Conservation (phyloP, 30 jellyfish, hydroid and myxozoan species). For the Morbakka virulenta region DNA sequence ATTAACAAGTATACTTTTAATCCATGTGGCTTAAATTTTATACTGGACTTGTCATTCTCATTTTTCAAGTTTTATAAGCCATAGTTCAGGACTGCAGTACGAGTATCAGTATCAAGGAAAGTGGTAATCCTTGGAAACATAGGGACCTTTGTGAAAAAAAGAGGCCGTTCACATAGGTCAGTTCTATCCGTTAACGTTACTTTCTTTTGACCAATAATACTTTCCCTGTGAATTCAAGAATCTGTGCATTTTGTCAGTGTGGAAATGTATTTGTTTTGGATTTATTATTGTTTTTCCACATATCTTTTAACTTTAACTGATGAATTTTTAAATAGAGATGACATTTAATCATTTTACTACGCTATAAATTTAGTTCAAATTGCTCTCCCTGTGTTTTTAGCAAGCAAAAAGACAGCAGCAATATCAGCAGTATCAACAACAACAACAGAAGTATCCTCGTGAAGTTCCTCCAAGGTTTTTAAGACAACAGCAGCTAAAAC, state of each 20-base stretch:
- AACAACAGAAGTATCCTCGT: slow-evolving; percentile 95
- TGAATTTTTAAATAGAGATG: too few species aligned
- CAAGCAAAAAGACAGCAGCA: slow-evolving; percentile 71
- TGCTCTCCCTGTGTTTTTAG: slow-evolving; percentile 2
- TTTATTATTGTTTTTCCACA: too few species aligned
- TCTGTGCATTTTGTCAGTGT: not conserved
- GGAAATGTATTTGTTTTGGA: slow-evolving; percentile 1
- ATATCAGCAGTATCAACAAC: slow-evolving; percentile 92
- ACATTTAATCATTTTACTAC: not conserved
- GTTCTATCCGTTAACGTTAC: not conserved
- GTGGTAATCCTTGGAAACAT: too few species aligned
- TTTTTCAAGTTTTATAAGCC: too few species aligned
- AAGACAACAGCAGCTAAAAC: slow-evolving; percentile 85
- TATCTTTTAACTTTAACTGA: too few species aligned
- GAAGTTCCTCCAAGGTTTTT: slow-evolving; percentile 97
- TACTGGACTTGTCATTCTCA: too few species aligned
- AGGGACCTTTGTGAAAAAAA: too few species aligned
- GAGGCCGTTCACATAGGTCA: too few species aligned
- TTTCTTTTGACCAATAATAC: not conserved
- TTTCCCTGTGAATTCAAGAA: not conserved
- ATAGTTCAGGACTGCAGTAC: too few species aligned
- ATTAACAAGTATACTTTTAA: too few species aligned
- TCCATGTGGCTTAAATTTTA: too few species aligned
- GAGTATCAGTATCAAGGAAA: too few species aligned
- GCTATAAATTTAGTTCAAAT: not conserved